These are phyloP conservation scores for Metridium senile DNA, from an alignment of 92 coral and sea anemone genomes.

Conservation along the genomic window DNA sequence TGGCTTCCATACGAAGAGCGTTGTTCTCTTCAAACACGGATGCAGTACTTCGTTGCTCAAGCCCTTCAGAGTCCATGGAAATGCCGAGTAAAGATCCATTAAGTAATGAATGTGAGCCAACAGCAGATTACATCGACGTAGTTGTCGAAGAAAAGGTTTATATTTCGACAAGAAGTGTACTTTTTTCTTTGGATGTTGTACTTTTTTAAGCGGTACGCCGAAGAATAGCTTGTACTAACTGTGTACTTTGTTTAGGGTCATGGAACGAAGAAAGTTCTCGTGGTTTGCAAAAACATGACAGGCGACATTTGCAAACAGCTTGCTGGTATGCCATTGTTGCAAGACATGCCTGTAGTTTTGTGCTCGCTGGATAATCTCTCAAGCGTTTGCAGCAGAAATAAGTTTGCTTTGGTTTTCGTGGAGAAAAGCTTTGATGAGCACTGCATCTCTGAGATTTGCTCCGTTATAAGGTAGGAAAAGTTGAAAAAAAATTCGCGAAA, in stretches of 20 bases:
- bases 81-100: neutral
- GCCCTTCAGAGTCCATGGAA: conserved; percentile 11
- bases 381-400: conserved; percentile 61
- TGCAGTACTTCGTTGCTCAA: conserved; percentile 10
- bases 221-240: neutral
- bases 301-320: conserved; percentile 48
- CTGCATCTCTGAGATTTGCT: conserved; percentile 57
- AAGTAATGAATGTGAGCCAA: conserved; percentile 7
- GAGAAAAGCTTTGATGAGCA: conserved; percentile 53
- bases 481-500: neutral
- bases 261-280: conserved; percentile 54
- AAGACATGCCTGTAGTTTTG: conserved; percentile 38
- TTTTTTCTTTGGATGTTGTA: no score
- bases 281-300: conserved; percentile 56
- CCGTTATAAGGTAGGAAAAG: conserved; percentile 55
- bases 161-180: neutral
- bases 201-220: no score
- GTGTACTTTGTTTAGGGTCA: conserved; percentile 46
- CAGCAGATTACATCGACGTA: conserved; percentile 13
- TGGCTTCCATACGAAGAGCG: conserved; percentile 40
- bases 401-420: conserved; percentile 57
- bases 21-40: conserved; percentile 15
- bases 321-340: conserved; percentile 44
- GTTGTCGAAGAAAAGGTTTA: conserved; percentile 27
- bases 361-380: conserved; percentile 50